These are phyloP conservation scores for Echiichthys vipera DNA, from an alignment of 2,797 vertebrate genomes.

Conservation along the genomic window DNA sequence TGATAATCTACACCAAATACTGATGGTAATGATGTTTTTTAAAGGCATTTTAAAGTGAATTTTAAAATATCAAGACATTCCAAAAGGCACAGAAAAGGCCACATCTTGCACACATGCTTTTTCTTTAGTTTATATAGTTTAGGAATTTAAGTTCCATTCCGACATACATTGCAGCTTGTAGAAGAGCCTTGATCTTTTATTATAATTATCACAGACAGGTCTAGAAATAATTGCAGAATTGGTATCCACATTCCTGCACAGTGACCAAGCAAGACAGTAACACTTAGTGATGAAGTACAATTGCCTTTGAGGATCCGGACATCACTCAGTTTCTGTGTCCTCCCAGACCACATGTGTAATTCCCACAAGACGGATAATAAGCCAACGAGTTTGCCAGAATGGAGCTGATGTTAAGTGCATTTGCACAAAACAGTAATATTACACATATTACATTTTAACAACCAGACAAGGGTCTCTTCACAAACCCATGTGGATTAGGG, in stretches of 20 bases:
- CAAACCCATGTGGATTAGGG: neutral
- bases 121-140: neutral
- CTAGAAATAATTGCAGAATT: neutral
- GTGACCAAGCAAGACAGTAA: conserved; percentile 2
- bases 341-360: conserved; percentile 33
- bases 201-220: neutral
- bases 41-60: neutral
- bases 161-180: neutral
- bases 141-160: neutral
- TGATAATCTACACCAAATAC: neutral
- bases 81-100: neutral
- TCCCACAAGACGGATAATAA: conserved; percentile 19
- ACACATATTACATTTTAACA: conserved; percentile 29
- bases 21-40: neutral
- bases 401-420: conserved; percentile 22
- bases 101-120: neutral
- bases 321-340: conserved; percentile 11
- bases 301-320: conserved; percentile 19
- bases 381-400: neutral
- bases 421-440: conserved; percentile 19
- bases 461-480: neutral
- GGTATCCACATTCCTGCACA: neutral
- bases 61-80: neutral
- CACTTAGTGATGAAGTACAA: neutral
- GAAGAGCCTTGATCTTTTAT: neutral